Conservation (phyloP, 2,888 invertebrate species). For the Itoplectis maculator region DNA sequence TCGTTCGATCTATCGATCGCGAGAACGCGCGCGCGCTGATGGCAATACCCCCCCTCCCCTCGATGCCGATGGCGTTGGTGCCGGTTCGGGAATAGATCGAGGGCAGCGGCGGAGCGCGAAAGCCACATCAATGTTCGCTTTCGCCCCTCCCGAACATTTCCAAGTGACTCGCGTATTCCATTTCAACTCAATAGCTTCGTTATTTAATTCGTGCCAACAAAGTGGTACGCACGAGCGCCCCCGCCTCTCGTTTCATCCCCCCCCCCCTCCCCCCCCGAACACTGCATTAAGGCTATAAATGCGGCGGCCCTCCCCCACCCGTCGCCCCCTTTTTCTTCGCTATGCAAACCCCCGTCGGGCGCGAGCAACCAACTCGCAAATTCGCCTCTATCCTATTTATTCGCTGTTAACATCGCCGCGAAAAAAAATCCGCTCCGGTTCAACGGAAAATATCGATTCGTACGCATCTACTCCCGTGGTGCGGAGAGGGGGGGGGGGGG, state of each 20-base stretch:
- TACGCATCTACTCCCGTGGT: too few relatives aligned
- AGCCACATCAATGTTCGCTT: constrained; percentile 56
- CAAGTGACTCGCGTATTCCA: constrained; percentile 62
- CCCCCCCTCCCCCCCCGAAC: too few relatives aligned
- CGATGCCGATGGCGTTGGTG: not conserved
- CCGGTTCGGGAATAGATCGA: constrained; percentile 15
- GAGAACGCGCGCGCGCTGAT: not conserved
- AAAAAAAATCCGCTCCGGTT: constrained; percentile 23
- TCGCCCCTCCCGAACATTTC: constrained; percentile 46
- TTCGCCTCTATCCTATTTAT: constrained; percentile 33
- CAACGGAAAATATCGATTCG: constrained; percentile 14
- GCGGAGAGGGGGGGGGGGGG: too few relatives aligned
- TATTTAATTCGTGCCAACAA: constrained; percentile 66
- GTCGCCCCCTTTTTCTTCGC: not conserved
- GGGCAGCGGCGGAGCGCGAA: constrained; percentile 46
- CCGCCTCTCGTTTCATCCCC: too few relatives aligned
- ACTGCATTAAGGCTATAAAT: constrained; percentile 30
- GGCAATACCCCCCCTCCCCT: too few relatives aligned
- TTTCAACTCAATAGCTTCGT: constrained; percentile 64
- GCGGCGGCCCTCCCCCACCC: not conserved
- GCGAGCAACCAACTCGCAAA: constrained; percentile 26
- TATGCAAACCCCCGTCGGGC: constrained; percentile 30
- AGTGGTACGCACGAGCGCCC: constrained; percentile 49
- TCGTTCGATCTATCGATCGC: constrained; percentile 29
- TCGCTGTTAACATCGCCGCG: constrained; percentile 25